Base-by-base conservation (phyloP, 2,888 invertebrate genomes). In the Scaptomyza caliginosa region DNA sequence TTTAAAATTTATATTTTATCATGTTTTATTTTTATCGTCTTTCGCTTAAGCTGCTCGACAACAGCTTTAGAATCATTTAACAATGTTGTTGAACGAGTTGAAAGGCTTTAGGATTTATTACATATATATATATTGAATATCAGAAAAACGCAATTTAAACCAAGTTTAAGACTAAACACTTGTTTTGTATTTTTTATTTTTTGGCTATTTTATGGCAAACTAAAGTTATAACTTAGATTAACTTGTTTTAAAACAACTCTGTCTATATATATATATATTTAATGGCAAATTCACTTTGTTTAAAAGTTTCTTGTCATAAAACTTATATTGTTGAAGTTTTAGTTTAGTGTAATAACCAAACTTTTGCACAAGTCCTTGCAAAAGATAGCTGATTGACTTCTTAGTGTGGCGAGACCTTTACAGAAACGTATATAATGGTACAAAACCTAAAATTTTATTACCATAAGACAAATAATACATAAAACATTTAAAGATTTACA, bases 1-100 rank as follows among this genome's bases (percentile, higher is more conserved):
- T 57, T 71, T 64, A 39, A 49, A 23, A 63, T 56, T 36, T 75
- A 13, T 26, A 39, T 23, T 59, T 30, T 43, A 46, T 43, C 36
- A 4, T 1, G 6, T 32, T 13, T 11, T 4, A 11, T 28, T 28
- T 11, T 11, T 11, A 5, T 11, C n/a, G n/a, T 28, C 3, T 34
- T 34, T 16, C 16, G 32, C 32, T 30, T n/a, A 7, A 52, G 24
- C 34, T 62, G 36, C 49, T 38, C 32, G 0, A 10, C 34, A 24
- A 8, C 19, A 28, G 39, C 26, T 52, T 24, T 17, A 7, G 28
- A 46, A 45, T 45, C 54, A 52, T 63, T 50, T 57, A 69, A 57
- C 56, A 63, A 45, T 38, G 38, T 70, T 69, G 38, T 62, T n/a
- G 32, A 11, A 17, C 23, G 19, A 57, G 54, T 51, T 51, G 57